Evolutionary conservation across 2,888 invertebrate genomes (phyloP).

Genomic region (Digitonthophagus gazella): DNA sequence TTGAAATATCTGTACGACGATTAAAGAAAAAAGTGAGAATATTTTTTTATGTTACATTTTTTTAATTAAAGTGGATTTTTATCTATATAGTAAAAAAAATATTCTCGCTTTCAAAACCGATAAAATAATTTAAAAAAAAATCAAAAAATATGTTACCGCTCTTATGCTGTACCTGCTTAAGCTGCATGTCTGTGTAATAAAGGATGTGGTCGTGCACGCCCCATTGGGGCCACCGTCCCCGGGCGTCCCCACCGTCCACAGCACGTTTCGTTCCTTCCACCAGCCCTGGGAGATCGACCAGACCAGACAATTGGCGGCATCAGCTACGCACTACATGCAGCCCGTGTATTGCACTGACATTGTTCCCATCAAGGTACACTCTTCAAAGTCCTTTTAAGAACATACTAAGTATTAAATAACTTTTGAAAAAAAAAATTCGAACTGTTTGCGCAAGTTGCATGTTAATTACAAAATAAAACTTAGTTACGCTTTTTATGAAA

Average conservation of each 20-base stretch:
- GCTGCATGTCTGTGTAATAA: slow-evolving; percentile 55
- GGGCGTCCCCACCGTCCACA: slow-evolving; percentile 52
- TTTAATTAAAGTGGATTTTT: too few species aligned
- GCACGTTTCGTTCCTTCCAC: slow-evolving; percentile 60
- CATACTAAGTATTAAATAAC: neutral
- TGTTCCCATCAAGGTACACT: slow-evolving; percentile 57
- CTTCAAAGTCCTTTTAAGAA: slow-evolving; percentile 22
- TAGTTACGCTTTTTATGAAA: slow-evolving; percentile 14
- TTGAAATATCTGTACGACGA: too few species aligned
- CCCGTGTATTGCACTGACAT: slow-evolving; percentile 54
- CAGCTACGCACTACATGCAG: slow-evolving; percentile 47
- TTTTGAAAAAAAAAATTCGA: too few species aligned
- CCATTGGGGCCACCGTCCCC: slow-evolving; percentile 50
- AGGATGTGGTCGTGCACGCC: slow-evolving; percentile 54
- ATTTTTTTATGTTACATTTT: too few species aligned
- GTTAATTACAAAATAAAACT: slow-evolving; percentile 1
- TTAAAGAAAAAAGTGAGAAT: too few species aligned
- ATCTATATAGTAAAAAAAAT: neutral
- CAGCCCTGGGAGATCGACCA: slow-evolving; percentile 69
- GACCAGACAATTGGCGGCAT: slow-evolving; percentile 54
- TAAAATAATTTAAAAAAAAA: neutral
- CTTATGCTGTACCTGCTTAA: slow-evolving; percentile 40
- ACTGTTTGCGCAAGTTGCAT: slow-evolving; percentile 18
- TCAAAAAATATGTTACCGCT: slow-evolving; percentile 25
- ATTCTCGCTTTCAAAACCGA: neutral